Percentiles rank a stretch among this genome's conserved stretches.
phyloP scores from a whole-genome alignment of 2,113 vertebrate genomes.

The Hemiscyllium ocellatum region DNA sequence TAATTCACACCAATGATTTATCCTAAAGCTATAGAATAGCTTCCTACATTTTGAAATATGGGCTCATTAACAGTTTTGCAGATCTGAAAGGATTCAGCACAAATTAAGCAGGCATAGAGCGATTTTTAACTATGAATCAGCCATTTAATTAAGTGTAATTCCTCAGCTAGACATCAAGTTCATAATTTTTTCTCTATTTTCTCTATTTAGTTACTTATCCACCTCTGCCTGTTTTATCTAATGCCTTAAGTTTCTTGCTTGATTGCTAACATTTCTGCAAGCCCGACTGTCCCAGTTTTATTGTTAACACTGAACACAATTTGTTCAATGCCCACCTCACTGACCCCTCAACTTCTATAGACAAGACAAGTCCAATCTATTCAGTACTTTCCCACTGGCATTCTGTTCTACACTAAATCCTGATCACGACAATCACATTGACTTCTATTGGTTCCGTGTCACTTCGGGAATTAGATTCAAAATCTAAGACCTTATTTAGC shows the following conservation, averaged over 20 bases:
- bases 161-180: not conserved
- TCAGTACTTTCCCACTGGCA: not conserved
- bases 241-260: not conserved
- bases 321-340: not conserved
- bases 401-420: not conserved
- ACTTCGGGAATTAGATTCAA: not conserved
- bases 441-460: not conserved
- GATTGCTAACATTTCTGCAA: not conserved
- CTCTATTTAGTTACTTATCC: not conserved
- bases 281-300: no score
- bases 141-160: not conserved
- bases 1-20: not conserved
- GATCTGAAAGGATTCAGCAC: not conserved
- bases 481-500: not conserved
- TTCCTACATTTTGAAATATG: not conserved
- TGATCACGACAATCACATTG: not conserved
- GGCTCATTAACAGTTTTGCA: not conserved
- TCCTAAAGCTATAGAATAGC: not conserved
- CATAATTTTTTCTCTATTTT: not conserved
- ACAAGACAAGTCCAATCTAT: not conserved
- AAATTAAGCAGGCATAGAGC: no score
- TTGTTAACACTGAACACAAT: not conserved
- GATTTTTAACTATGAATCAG: not conserved
- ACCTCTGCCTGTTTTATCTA: not conserved
- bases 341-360: not conserved